phyloP scores from a whole-genome alignment of 1,140 invertebrate species.

The Lethrus apterus region DNA sequence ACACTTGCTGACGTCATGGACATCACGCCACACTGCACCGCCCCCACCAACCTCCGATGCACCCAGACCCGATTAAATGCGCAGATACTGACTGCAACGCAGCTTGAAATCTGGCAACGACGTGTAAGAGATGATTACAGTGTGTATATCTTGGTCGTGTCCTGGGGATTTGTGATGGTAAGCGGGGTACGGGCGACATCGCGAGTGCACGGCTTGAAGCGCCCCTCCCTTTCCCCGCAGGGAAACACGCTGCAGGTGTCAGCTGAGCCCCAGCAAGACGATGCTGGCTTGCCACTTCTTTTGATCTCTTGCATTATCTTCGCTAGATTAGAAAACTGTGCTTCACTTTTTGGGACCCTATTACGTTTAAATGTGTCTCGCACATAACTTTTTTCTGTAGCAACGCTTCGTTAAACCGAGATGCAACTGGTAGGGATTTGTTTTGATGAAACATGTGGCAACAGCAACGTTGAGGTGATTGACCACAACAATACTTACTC shows the following conservation, averaged over 20 bases:
- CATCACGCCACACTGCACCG: slow-evolving; percentile 21
- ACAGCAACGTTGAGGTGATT: slow-evolving; percentile 25
- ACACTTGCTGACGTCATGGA: slow-evolving; percentile 18
- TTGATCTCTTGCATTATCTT: slow-evolving; percentile 5
- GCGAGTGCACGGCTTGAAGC: slow-evolving; percentile 30
- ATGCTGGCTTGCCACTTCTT: slow-evolving; percentile 30
- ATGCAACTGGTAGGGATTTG: slow-evolving; percentile 18
- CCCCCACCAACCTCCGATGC: slow-evolving; percentile 22
- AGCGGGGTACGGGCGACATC: slow-evolving; percentile 16
- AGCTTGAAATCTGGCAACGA: slow-evolving; percentile 23
- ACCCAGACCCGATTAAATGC: slow-evolving; percentile 32
- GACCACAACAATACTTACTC: slow-evolving; percentile 26
- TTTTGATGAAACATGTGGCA: slow-evolving; percentile 30
- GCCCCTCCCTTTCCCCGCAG: slow-evolving; percentile 17
- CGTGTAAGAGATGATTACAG: slow-evolving; percentile 28
- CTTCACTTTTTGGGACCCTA: slow-evolving; percentile 1
- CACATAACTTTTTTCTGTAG: neutral
- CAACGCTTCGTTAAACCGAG: neutral
- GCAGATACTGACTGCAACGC: slow-evolving; percentile 29
- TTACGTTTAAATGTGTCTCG: too few species aligned
- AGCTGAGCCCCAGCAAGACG: slow-evolving; percentile 29
- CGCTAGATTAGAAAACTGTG: slow-evolving; percentile 6
- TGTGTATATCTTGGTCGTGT: slow-evolving; percentile 35
- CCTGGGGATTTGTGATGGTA: slow-evolving; percentile 26
- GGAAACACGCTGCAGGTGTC: slow-evolving; percentile 39